Evolutionary conservation across 2,888 invertebrate genomes (phyloP).

Genomic region (Osedax frankpressi): DNA sequence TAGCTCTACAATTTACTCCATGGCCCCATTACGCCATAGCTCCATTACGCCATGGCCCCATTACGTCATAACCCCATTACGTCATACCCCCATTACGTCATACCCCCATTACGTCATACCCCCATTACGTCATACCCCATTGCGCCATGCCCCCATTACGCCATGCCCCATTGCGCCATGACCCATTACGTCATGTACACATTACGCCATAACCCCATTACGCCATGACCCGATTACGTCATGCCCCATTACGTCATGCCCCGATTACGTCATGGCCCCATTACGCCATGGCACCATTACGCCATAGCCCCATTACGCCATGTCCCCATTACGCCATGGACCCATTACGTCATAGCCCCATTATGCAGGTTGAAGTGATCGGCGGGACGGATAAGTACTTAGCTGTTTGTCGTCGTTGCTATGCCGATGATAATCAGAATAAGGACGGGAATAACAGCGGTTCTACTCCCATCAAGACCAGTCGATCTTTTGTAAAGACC

Average conservation of each 20-base stretch:
- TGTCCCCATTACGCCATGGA: background rate
- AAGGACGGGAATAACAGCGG: no score
- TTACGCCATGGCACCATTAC: background rate
- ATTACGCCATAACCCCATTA: background rate
- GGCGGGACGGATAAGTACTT: constrained; percentile 52
- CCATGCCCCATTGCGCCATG: no score
- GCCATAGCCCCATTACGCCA: background rate
- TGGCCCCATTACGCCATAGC: background rate
- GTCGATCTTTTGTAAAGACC: no score
- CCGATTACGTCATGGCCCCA: no score
- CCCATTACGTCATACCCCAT: no score
- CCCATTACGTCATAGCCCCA: background rate
- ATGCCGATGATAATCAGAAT: no score
- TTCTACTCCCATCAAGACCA: no score
- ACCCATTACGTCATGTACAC: background rate
- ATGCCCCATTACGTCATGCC: no score
- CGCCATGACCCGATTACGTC: no score
- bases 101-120: no score
- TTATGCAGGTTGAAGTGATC: constrained; percentile 50
- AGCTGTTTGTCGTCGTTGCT: constrained; percentile 51
- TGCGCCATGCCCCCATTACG: background rate
- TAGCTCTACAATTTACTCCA: no score
- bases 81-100: no score
- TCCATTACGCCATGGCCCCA: background rate
- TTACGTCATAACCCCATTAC: background rate